These are phyloP conservation scores for Ochropacha duplaris DNA, from an alignment of 2,888 invertebrate genomes.

Conservation along the genomic window DNA sequence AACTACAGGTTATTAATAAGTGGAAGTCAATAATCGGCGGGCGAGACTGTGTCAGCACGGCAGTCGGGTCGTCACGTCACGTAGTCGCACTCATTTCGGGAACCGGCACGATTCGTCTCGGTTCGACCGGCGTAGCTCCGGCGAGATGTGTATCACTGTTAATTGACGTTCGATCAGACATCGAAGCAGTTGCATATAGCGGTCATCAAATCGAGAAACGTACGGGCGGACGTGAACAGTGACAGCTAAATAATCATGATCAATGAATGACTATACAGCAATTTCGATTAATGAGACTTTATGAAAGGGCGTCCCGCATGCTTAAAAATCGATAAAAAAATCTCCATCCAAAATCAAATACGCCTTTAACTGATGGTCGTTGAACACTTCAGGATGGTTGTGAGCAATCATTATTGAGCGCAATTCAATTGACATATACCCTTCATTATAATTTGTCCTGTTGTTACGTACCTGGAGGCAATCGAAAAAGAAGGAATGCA, in stretches of 20 bases:
- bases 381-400: conserved; percentile 49
- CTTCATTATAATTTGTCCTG: conserved; percentile 52
- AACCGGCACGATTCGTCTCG: conserved; percentile 56
- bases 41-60: no score
- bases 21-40: background rate
- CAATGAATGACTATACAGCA: conserved; percentile 58
- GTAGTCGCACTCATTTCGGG: conserved; percentile 51
- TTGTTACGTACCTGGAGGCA: conserved; percentile 50
- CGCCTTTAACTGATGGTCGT: conserved; percentile 46
- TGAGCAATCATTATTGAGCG: conserved; percentile 49
- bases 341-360: conserved; percentile 36
- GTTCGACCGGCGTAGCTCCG: conserved; percentile 35
- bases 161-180: conserved; percentile 59
- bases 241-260: conserved; percentile 61
- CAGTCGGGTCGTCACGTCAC: conserved; percentile 20
- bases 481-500: conserved; percentile 53
- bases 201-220: conserved; percentile 24
- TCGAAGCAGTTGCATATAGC: conserved; percentile 29
- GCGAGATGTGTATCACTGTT: conserved; percentile 43
- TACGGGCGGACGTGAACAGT: conserved; percentile 43
- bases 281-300: conserved; percentile 61
- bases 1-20: background rate
- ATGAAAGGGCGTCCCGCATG: conserved; percentile 58
- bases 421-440: conserved; percentile 50
- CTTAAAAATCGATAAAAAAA: conserved; percentile 58